Evolutionary conservation across 2,888 invertebrate species (phyloP).

Genomic region (Hypercompe scribonia): DNA sequence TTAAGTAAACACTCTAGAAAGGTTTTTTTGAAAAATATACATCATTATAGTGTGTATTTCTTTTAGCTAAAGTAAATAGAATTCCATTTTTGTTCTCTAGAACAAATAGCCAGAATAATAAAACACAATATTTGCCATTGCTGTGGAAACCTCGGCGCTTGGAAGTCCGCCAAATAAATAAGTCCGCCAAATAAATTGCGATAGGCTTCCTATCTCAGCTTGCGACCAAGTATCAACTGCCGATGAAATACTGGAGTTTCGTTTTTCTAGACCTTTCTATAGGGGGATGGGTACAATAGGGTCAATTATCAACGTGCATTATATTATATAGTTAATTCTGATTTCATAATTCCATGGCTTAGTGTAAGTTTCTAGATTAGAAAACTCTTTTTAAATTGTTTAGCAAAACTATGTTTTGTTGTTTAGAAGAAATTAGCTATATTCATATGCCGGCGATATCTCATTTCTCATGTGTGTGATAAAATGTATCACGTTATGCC

Average conservation of each 20-base stretch:
- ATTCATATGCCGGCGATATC: neutral
- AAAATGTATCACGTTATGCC: neutral
- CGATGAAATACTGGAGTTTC: constrained; percentile 1
- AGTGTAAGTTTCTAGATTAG: neutral
- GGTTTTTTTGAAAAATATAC: neutral
- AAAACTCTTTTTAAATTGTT: too few relatives aligned
- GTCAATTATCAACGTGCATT: neutral
- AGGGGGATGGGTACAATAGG: neutral
- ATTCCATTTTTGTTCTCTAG: neutral
- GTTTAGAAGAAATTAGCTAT: neutral
- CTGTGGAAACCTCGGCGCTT: neutral
- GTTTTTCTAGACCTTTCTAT: neutral
- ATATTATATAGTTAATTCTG: neutral
- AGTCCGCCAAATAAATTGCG: constrained; percentile 22
- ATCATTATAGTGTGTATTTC: neutral
- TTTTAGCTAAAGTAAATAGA: constrained; percentile 2
- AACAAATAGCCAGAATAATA: neutral
- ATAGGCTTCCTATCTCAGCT: constrained; percentile 15
- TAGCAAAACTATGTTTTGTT: too few relatives aligned
- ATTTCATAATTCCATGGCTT: too few relatives aligned
- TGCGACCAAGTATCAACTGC: neutral
- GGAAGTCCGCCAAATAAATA: constrained; percentile 23
- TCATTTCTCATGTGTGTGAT: neutral
- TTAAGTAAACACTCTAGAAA: neutral
- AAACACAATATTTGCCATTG: constrained; percentile 1